Percentiles rank a stretch among this genome's conserved stretches.
These are phyloP conservation scores for Nymphalis urticae DNA, from an alignment of 2,888 invertebrate genomes.

Conservation along the genomic window DNA sequence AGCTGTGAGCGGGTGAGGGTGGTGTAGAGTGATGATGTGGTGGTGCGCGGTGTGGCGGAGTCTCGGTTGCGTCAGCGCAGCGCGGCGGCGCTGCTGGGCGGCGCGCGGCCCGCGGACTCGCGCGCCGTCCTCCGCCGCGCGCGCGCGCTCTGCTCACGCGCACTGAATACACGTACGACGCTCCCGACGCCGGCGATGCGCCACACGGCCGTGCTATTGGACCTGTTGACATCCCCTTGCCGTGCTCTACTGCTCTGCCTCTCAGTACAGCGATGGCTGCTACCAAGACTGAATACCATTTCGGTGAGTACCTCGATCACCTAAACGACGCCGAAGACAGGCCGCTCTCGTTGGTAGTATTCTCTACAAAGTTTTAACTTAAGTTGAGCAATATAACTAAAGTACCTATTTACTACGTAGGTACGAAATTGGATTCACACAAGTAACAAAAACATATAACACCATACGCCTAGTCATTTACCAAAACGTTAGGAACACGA, in stretches of 20 bases:
- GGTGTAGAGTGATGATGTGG: not conserved
- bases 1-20: not conserved
- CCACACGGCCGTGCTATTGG: constrained; percentile 48
- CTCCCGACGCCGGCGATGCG: constrained; percentile 34
- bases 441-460: too few species aligned
- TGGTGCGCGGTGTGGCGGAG: constrained; percentile 16
- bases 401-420: not conserved
- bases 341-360: constrained; percentile 2
- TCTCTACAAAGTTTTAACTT: constrained; percentile 8
- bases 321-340: too few species aligned
- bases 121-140: constrained; percentile 57
- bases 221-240: constrained; percentile 36
- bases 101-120: constrained; percentile 47
- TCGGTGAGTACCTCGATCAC: constrained; percentile 57
- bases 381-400: not conserved
- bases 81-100: constrained; percentile 9
- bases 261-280: constrained; percentile 48
- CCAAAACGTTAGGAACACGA: too few species aligned
- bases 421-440: too few species aligned
- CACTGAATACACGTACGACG: constrained; percentile 25
- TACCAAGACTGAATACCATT: constrained; percentile 66
- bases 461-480: too few species aligned
- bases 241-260: constrained; percentile 25
- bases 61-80: constrained; percentile 12
- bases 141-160: constrained; percentile 44